Evolutionary conservation across 2,113 vertebrate genomes (phyloP).

Genomic region (Athene noctua): DNA sequence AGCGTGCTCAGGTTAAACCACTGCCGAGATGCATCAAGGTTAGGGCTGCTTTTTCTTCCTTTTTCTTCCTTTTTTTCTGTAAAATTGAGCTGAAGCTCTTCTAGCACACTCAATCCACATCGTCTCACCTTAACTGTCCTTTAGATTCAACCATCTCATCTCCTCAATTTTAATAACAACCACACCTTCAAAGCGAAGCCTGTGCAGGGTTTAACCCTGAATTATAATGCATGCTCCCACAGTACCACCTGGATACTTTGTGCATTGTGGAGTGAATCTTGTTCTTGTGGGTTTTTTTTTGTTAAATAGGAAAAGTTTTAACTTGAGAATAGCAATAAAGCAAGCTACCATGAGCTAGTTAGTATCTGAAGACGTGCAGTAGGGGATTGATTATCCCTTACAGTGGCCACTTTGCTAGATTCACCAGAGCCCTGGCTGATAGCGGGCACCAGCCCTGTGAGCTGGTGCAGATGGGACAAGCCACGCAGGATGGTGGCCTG

Average conservation of each 20-base stretch:
- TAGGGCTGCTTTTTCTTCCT: neutral
- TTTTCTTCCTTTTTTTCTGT: neutral
- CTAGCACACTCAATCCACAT: neutral
- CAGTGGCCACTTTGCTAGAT: neutral
- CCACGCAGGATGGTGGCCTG: fast-evolving
- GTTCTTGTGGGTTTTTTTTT: neutral
- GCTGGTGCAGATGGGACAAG: neutral
- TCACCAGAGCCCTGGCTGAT: neutral
- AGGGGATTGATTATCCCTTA: neutral
- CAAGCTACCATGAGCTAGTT: neutral
- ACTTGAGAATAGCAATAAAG: neutral
- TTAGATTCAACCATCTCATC: neutral
- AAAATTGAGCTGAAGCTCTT: neutral
- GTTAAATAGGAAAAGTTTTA: neutral
- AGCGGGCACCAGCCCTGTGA: fast-evolving
- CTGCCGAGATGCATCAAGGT: neutral
- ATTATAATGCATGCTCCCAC: neutral
- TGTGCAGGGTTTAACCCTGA: neutral
- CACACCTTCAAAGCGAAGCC: neutral
- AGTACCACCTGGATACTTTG: neutral
- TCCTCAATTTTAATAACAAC: neutral
- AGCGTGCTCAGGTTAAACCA: neutral
- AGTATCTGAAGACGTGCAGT: neutral
- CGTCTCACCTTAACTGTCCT: neutral
- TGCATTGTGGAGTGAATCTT: neutral